Base-by-base conservation (phyloP, 2,888 invertebrate species). In the Phaonia tiefii region DNA sequence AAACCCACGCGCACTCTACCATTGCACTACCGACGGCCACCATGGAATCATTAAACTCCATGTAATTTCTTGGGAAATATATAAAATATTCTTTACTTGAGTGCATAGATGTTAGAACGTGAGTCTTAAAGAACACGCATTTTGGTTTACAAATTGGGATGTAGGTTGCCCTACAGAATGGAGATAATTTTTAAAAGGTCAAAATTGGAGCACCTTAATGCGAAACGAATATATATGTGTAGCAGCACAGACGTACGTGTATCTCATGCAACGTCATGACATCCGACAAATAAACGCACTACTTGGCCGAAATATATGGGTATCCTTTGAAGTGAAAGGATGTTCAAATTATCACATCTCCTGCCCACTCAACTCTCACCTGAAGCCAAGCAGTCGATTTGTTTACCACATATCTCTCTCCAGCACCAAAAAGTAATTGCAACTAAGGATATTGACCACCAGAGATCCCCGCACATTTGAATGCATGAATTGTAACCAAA, bases 211-310 rank as follows among this genome's bases (percentile, higher is more conserved):
- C n/a, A n/a, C n/a, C n/a, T n/a, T n/a, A n/a, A n/a, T n/a, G n/a
- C n/a, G n/a, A n/a, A n/a, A n/a, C n/a, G 15, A 71, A 42, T 65
- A 54, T 11, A 65, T 44, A 56, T 71, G 44, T 39, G 20, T 54
- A 37, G 8, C 15, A 20, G 44, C 22, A 13, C 13, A 3, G 49
- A n/a, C 2, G 3, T 54, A 25, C 15, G 4, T 69, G n/a, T n/a
- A n/a, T n/a, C n/a, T n/a, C 25, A 65, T 63, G 26, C 51, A 56
- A 72, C 65, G 82, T 83, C 84, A 78, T 84, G 88, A 86, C 85
- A 86, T 86, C 86, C 85, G 87, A 87, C 85, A 88, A 87, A 86
- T 87, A 85, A 87, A 87, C 84, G 85, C 83, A 85, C 82, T 82
- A 7, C 17, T n/a, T 17, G 7, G 46, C 80, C 83, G 84, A 78